Conservation (phyloP, 1,140 invertebrate species). For the Pachyrhynchus sulphureomaculatus region DNA sequence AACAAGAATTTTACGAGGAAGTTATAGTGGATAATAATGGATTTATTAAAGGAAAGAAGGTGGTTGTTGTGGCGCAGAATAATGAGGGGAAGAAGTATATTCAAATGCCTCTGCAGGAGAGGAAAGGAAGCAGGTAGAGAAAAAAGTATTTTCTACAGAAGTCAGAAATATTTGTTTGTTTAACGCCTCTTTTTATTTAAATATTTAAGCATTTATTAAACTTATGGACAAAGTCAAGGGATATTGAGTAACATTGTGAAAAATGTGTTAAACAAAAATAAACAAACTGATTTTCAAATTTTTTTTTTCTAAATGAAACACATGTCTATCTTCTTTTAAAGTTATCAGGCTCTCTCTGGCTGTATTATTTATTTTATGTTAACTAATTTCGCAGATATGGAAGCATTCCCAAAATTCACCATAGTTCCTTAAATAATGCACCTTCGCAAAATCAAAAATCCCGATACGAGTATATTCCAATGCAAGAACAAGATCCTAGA, state of each 20-base stretch:
- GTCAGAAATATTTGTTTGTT: background rate
- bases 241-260: too few relatives aligned
- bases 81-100: slow-evolving; percentile 33
- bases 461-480: slow-evolving; percentile 57
- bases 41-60: slow-evolving; percentile 46
- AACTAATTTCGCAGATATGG: slow-evolving; percentile 27
- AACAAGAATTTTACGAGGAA: slow-evolving; percentile 51
- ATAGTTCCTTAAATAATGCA: background rate
- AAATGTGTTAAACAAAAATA: too few relatives aligned
- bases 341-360: too few relatives aligned
- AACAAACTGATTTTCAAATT: too few relatives aligned
- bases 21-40: slow-evolving; percentile 48
- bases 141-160: background rate
- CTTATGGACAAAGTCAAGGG: too few relatives aligned
- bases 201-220: too few relatives aligned
- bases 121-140: slow-evolving; percentile 10
- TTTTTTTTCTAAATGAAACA: too few relatives aligned
- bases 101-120: slow-evolving; percentile 9
- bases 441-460: slow-evolving; percentile 27
- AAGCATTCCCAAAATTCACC: slow-evolving; percentile 14
- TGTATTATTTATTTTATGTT: too few relatives aligned
- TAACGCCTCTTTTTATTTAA: too few relatives aligned
- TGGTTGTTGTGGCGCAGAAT: slow-evolving; percentile 44
- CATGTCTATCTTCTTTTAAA: too few relatives aligned
- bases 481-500: slow-evolving; percentile 40